Conservation (phyloP, 2,113 vertebrate genomes). For the Gymnarchus niloticus region DNA sequence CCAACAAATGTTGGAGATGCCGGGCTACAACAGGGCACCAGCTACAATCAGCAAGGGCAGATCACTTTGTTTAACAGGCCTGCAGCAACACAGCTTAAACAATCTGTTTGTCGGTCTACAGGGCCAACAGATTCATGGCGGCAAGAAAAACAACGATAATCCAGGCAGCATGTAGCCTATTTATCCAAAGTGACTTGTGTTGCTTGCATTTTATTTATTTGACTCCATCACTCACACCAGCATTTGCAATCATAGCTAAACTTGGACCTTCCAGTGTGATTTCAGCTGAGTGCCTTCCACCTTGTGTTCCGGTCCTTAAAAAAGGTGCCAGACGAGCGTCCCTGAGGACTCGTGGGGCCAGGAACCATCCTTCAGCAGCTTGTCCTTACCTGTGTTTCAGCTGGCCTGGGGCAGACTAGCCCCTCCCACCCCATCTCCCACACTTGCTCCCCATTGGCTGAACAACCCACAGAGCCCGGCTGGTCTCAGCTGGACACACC, state of each 20-base stretch:
- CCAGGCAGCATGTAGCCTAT: too few species aligned
- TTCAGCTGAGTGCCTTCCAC: not conserved
- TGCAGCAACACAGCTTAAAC: too few species aligned
- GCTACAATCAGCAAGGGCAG: too few species aligned
- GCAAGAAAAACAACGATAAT: not conserved
- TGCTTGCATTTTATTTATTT: too few species aligned
- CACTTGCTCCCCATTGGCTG: slow-evolving; percentile 42
- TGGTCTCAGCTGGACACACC: slow-evolving; percentile 60
- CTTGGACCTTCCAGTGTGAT: not conserved
- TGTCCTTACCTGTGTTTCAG: slow-evolving; percentile 33
- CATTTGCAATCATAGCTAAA: not conserved
- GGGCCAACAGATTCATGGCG: not conserved
- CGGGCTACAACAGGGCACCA: not conserved
- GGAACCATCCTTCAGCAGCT: slow-evolving; percentile 18
- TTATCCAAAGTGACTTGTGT: too few species aligned
- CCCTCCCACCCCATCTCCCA: slow-evolving; percentile 31
- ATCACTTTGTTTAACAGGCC: too few species aligned
- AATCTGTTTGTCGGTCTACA: not conserved
- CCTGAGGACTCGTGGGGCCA: not conserved
- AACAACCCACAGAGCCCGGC: slow-evolving; percentile 52
- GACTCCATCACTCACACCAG: too few species aligned
- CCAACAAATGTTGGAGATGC: not conserved
- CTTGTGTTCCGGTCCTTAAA: not conserved
- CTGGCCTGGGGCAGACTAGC: slow-evolving; percentile 31
- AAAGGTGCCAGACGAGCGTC: not conserved